Percentiles rank a stretch among this genome's conserved stretches.
Conservation (phyloP, 2,797 vertebrate genomes). For the Oryzias sinensis region DNA sequence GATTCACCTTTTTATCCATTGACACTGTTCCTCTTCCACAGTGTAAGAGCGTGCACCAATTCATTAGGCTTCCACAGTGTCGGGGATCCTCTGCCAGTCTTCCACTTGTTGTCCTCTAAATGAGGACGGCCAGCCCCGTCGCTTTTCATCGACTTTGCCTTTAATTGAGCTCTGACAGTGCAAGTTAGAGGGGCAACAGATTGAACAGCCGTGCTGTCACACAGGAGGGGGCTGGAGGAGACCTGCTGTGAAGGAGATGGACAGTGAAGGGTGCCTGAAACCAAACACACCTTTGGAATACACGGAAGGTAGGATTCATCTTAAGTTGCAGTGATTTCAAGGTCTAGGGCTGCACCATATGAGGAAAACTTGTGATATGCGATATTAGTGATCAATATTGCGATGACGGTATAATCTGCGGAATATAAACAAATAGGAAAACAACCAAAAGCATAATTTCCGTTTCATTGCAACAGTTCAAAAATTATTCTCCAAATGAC, state of each 20-base stretch:
- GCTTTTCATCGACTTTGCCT: slow-evolving; percentile 67
- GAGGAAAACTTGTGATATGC: too few species aligned
- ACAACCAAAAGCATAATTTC: too few species aligned
- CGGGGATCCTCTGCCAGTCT: slow-evolving; percentile 52
- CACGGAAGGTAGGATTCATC: neutral
- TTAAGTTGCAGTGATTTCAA: neutral
- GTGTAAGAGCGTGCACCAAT: slow-evolving; percentile 49
- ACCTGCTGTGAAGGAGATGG: slow-evolving; percentile 19
- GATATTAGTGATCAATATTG: too few species aligned
- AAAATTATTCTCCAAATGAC: too few species aligned
- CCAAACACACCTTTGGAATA: slow-evolving; percentile 10
- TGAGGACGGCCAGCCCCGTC: slow-evolving; percentile 59
- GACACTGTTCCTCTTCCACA: slow-evolving; percentile 30
- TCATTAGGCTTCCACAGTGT: slow-evolving; percentile 59
- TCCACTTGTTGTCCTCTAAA: slow-evolving; percentile 66
- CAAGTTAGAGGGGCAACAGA: slow-evolving; percentile 27
- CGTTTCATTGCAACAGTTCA: too few species aligned
- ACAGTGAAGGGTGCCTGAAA: slow-evolving; percentile 18
- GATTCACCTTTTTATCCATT: slow-evolving; percentile 21
- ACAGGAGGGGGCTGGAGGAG: slow-evolving; percentile 32
- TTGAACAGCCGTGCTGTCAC: slow-evolving; percentile 53
- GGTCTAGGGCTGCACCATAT: too few species aligned
- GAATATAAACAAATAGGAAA: too few species aligned
- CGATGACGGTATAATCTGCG: too few species aligned
- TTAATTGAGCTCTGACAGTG: slow-evolving; percentile 58